phyloP scores from a whole-genome alignment of 2,113 vertebrate genomes.

The Xenotilapia caudafasciata region DNA sequence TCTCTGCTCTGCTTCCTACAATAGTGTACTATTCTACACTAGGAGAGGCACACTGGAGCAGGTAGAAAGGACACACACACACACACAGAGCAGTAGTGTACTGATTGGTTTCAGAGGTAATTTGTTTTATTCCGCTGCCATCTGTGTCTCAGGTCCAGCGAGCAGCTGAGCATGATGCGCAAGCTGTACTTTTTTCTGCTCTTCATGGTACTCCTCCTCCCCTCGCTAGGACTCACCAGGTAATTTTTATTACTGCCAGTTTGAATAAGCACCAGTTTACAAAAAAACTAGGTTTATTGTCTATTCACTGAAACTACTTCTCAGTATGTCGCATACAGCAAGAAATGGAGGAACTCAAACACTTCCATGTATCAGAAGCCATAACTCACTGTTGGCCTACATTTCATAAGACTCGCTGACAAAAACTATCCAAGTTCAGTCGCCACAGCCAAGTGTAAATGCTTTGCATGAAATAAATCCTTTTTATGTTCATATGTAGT shows the following conservation, averaged over 20 bases:
- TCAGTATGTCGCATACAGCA: background rate
- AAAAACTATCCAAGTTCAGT: background rate
- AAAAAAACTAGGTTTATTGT: background rate
- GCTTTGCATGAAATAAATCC: background rate
- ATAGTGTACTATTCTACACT: slow-evolving; percentile 93
- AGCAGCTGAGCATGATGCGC: slow-evolving; percentile 91
- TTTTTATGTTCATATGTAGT: background rate
- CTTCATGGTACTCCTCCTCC: slow-evolving; percentile 96
- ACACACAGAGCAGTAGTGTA: background rate
- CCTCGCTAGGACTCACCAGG: slow-evolving; percentile 95
- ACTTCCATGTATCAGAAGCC: background rate
- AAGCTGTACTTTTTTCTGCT: slow-evolving; percentile 94
- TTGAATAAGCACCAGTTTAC: background rate
- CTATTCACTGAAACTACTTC: background rate
- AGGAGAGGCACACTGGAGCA: slow-evolving; percentile 91
- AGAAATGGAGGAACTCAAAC: background rate
- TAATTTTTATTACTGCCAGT: slow-evolving; percentile 33
- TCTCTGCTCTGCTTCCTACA: slow-evolving; percentile 87
- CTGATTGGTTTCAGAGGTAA: background rate
- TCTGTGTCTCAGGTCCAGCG: slow-evolving; percentile 73
- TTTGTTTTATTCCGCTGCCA: background rate
- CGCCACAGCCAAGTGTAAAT: background rate
- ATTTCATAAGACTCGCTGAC: background rate
- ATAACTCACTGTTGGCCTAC: background rate
- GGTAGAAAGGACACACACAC: slow-evolving; percentile 59